Evolutionary conservation across 2,888 invertebrate species (phyloP).

Genomic region (Lasioglossum villosulum): DNA sequence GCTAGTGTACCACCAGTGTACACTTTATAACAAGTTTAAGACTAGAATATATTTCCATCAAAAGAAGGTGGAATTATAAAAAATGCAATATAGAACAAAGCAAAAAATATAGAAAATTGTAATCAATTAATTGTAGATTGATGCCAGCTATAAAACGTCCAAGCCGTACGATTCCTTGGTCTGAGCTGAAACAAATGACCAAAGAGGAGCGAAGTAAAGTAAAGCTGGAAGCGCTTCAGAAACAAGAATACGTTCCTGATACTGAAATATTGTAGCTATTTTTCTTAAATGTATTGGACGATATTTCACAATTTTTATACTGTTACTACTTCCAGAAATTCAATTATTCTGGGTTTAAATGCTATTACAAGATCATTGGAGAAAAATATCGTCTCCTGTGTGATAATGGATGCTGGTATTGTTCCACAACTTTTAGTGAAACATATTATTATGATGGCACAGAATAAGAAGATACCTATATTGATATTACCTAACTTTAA

Average conservation of each 20-base stretch:
- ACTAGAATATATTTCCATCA: too few relatives aligned
- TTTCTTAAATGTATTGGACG: not conserved
- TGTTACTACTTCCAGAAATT: constrained; percentile 65
- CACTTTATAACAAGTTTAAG: too few relatives aligned
- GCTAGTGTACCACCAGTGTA: too few relatives aligned
- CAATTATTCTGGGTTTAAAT: constrained; percentile 79
- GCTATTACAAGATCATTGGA: constrained; percentile 80
- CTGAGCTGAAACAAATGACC: constrained; percentile 70
- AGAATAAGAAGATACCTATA: constrained; percentile 77
- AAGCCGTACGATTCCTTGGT: constrained; percentile 70
- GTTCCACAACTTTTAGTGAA: constrained; percentile 78
- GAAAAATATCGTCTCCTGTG: constrained; percentile 73
- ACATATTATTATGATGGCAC: constrained; percentile 79
- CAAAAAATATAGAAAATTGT: not conserved
- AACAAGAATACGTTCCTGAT: constrained; percentile 40
- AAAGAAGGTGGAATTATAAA: too few relatives aligned
- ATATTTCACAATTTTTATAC: not conserved
- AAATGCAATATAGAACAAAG: too few relatives aligned
- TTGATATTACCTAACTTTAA: constrained; percentile 78
- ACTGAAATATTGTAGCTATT: constrained; percentile 58
- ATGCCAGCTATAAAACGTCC: constrained; percentile 69
- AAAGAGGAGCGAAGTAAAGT: constrained; percentile 74
- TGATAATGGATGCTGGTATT: constrained; percentile 78
- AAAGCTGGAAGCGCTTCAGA: constrained; percentile 58
- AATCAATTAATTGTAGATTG: constrained; percentile 64